Evolutionary conservation across 2,113 vertebrate genomes (phyloP).

Genomic region (Tympanuchus pallidicinctus): DNA sequence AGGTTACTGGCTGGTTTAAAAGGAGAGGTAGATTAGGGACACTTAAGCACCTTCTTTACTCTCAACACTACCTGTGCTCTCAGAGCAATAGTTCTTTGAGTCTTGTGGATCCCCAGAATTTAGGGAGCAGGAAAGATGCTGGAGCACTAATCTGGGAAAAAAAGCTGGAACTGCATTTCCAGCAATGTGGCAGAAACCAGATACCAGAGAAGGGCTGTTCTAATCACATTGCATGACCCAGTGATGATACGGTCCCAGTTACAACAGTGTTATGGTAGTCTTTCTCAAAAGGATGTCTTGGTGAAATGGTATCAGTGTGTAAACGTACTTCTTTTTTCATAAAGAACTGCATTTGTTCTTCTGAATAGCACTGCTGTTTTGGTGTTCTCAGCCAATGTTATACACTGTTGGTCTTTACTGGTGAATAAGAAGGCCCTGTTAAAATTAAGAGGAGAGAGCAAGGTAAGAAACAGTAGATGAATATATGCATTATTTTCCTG

Average conservation of each 20-base stretch:
- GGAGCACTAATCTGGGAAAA: neutral
- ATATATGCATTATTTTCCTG: neutral
- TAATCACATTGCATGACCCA: neutral
- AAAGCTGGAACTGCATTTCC: neutral
- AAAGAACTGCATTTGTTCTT: constrained; percentile 62
- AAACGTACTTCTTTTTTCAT: constrained; percentile 71
- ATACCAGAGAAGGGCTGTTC: neutral
- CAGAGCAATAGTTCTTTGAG: neutral
- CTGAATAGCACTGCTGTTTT: constrained; percentile 60
- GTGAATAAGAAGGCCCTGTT: constrained; percentile 72
- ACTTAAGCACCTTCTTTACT: neutral
- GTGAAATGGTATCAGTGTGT: neutral
- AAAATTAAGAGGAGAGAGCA: constrained; percentile 25
- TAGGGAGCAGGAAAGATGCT: neutral
- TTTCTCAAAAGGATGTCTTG: neutral
- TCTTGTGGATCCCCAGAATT: neutral
- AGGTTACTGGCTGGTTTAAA: neutral
- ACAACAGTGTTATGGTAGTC: neutral
- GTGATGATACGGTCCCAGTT: neutral
- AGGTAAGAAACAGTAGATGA: neutral
- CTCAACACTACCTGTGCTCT: neutral
- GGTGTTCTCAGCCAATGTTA: constrained; percentile 59
- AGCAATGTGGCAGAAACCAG: neutral
- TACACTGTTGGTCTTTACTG: constrained; percentile 71
- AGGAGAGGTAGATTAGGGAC: neutral